These are phyloP conservation scores for Himalopsyche tibetana DNA, from an alignment of 2,888 invertebrate species.

Conservation along the genomic window DNA sequence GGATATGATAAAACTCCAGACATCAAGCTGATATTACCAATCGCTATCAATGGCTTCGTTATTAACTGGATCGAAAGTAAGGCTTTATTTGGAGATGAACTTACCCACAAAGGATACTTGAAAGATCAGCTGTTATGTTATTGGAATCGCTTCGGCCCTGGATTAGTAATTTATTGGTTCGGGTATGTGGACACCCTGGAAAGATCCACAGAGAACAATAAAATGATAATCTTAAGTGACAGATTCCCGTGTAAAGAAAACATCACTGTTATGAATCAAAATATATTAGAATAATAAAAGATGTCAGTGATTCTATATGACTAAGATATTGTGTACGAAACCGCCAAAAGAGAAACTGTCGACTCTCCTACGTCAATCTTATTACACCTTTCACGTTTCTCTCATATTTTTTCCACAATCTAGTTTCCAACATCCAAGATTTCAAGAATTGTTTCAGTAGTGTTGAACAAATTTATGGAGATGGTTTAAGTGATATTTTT, in stretches of 20 bases:
- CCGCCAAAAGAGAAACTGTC: too few species aligned
- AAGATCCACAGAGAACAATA: slow-evolving; percentile 81
- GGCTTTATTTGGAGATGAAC: slow-evolving; percentile 93
- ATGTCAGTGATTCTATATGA: too few species aligned
- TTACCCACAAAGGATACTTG: slow-evolving; percentile 87
- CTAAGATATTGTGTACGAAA: too few species aligned
- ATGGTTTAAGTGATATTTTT: too few species aligned
- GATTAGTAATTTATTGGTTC: slow-evolving; percentile 97
- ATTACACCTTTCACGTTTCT: too few species aligned
- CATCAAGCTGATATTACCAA: slow-evolving; percentile 91
- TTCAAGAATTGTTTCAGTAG: too few species aligned
- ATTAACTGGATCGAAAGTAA: slow-evolving; percentile 98
- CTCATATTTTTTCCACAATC: too few species aligned
- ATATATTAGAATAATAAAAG: slow-evolving; percentile 44
- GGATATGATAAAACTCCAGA: slow-evolving; percentile 98
- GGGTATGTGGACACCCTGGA: slow-evolving; percentile 86
- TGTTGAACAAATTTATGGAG: too few species aligned
- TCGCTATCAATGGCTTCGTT: slow-evolving; percentile 89
- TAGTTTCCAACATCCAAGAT: too few species aligned
- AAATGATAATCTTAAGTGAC: slow-evolving; percentile 77
- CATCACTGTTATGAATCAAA: slow-evolving; percentile 69
- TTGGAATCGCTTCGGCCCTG: slow-evolving; percentile 96
- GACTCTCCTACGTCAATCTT: too few species aligned
- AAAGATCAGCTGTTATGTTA: slow-evolving; percentile 92
- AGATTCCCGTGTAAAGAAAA: slow-evolving; percentile 76